phyloP scores from a whole-genome alignment of 1,140 invertebrate genomes.

The Papilio polytes region DNA sequence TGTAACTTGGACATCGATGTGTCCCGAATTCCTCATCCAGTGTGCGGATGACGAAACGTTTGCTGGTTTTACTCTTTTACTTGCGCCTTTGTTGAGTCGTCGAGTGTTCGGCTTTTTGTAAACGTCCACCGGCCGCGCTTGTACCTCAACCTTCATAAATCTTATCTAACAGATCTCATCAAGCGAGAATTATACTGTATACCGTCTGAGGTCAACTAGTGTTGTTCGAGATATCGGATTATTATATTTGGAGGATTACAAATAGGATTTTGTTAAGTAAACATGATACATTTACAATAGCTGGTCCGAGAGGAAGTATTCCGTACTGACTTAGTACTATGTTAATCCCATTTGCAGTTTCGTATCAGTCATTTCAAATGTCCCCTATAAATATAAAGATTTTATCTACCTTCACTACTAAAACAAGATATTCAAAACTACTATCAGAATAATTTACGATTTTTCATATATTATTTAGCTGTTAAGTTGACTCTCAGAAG shows the following conservation, averaged over 20 bases:
- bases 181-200: slow-evolving; percentile 58
- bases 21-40: slow-evolving; percentile 70
- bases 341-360: not conserved
- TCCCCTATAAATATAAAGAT: not conserved
- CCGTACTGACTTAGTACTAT: not conserved
- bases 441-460: not conserved
- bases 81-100: slow-evolving; percentile 75
- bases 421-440: not conserved
- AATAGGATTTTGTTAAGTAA: not conserved
- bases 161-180: slow-evolving; percentile 77
- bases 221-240: slow-evolving; percentile 36
- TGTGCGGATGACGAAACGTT: slow-evolving; percentile 75
- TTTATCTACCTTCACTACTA: not conserved
- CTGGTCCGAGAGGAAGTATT: not conserved
- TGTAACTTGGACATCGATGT: slow-evolving; percentile 77
- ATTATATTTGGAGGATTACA: slow-evolving; percentile 1
- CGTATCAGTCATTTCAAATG: not conserved
- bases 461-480: not conserved
- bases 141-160: slow-evolving; percentile 71
- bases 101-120: slow-evolving; percentile 76
- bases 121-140: slow-evolving; percentile 67
- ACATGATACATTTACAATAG: not conserved
- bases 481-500: not conserved
- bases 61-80: slow-evolving; percentile 72
- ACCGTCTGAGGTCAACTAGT: slow-evolving; percentile 49